Evolutionary conservation across 2,113 vertebrate species (phyloP).

Genomic region (Macheiramphus alcinus): DNA sequence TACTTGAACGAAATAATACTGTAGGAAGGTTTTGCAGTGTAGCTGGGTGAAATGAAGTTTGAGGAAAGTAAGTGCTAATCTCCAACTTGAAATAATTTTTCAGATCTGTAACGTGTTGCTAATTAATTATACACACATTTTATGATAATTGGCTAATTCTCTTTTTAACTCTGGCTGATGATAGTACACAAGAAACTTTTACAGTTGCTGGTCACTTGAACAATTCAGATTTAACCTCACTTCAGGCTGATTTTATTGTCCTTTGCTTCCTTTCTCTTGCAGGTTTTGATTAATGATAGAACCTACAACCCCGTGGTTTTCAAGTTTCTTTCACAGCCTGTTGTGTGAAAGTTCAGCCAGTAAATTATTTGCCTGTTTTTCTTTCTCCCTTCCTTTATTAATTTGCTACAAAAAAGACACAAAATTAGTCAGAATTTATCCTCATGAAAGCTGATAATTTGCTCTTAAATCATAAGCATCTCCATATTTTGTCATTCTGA

Average conservation of each 20-base stretch:
- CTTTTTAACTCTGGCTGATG: background rate
- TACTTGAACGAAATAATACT: background rate
- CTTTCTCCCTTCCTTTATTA: background rate
- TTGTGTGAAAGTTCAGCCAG: background rate
- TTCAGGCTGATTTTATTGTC: background rate
- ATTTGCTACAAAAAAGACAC: background rate
- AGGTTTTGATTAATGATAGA: background rate
- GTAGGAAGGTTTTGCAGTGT: background rate
- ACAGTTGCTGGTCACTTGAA: rapidly evolving
- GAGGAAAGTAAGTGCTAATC: background rate
- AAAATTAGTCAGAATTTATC: background rate
- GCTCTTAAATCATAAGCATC: background rate
- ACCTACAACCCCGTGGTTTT: background rate
- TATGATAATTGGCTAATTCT: background rate
- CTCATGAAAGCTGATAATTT: background rate
- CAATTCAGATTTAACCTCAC: background rate
- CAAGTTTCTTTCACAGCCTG: background rate
- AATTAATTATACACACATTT: background rate
- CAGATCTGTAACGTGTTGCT: background rate
- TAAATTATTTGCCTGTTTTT: background rate
- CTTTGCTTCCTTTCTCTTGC: background rate
- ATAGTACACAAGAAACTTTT: background rate
- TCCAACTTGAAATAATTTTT: background rate
- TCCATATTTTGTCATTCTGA: background rate
- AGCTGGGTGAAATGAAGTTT: background rate